Conservation (phyloP, 2,797 vertebrate species). For the Mormyrops boulengeri region DNA sequence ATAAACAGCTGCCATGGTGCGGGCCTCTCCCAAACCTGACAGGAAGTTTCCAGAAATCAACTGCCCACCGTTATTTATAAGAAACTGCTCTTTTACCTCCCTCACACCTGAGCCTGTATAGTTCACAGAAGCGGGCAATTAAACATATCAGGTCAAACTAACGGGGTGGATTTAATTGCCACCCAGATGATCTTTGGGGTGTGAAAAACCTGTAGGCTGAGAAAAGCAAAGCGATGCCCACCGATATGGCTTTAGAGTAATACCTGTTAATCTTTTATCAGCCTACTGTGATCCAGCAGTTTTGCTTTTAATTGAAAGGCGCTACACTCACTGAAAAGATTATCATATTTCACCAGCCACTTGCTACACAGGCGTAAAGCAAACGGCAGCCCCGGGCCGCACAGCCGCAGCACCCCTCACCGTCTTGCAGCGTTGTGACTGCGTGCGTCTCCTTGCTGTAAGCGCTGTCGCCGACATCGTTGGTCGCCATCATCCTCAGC, state of each 20-base stretch:
- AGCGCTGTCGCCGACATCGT: slow-evolving; percentile 74
- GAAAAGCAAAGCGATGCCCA: neutral
- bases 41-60: neutral
- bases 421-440: slow-evolving; percentile 73
- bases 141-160: neutral
- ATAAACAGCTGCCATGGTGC: neutral
- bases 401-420: slow-evolving; percentile 53
- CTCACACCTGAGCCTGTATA: neutral
- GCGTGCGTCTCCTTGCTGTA: slow-evolving; percentile 70
- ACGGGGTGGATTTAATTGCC: neutral
- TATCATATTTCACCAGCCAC: neutral
- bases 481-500: slow-evolving; percentile 75
- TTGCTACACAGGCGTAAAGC: neutral
- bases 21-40: neutral
- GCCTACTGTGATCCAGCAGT: neutral
- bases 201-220: neutral
- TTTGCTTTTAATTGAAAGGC: neutral
- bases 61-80: slow-evolving; percentile 9
- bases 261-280: neutral
- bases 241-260: neutral
- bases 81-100: neutral
- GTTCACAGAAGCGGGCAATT: neutral
- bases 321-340: neutral
- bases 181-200: neutral
- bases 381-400: slow-evolving; percentile 20